phyloP scores from a whole-genome alignment of 2,888 invertebrate genomes.

The Scaeva pyrastri region DNA sequence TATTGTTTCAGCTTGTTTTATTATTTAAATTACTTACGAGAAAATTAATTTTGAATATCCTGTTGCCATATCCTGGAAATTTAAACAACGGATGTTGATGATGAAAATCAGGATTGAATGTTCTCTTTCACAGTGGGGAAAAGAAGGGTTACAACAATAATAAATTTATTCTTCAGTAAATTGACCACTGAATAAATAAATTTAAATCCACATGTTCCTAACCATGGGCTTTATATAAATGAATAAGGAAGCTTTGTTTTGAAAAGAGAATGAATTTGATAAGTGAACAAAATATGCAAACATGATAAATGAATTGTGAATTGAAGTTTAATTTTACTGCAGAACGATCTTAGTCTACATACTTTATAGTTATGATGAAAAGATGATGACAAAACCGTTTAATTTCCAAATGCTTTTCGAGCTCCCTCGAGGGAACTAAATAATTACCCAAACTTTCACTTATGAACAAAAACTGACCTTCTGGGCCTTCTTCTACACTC shows the following conservation, averaged over 20 bases:
- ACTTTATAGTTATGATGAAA: background rate
- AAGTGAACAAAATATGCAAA: background rate
- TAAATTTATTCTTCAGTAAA: background rate
- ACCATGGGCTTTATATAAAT: background rate
- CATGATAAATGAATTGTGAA: background rate
- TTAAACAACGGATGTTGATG: background rate
- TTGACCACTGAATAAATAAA: slow-evolving; percentile 14
- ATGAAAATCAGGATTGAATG: too few species aligned
- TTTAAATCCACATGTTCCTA: background rate
- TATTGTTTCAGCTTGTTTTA: background rate
- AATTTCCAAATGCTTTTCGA: too few species aligned
- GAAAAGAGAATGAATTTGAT: background rate
- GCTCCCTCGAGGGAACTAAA: background rate
- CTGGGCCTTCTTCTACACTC: too few species aligned
- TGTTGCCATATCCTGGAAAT: background rate
- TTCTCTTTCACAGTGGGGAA: background rate
- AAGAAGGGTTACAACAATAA: background rate
- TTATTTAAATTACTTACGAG: slow-evolving; percentile 4
- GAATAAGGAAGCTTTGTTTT: background rate
- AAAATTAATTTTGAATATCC: slow-evolving; percentile 1
- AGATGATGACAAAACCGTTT: background rate
- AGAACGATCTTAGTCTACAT: background rate
- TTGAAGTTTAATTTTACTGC: background rate
- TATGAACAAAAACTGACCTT: background rate
- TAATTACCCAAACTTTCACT: background rate